Conservation (phyloP, 30 jellyfish, hydroid and myxozoan genomes). For the Turritopsis rubra region DNA sequence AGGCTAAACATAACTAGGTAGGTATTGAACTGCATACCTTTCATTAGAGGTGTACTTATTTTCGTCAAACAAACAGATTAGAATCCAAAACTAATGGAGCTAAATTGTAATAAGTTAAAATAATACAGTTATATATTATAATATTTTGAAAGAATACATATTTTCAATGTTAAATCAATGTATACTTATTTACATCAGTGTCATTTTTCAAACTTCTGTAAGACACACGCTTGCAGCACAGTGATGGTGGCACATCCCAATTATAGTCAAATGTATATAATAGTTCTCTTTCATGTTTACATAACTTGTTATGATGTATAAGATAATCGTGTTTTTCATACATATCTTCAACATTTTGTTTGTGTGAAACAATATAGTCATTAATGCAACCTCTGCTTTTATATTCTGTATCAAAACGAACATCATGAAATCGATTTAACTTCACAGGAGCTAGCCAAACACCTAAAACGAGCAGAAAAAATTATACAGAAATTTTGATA, state of each 20-base stretch:
- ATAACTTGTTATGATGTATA: slow-evolving; percentile 34
- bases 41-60: no score
- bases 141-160: not conserved
- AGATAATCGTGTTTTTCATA: slow-evolving; percentile 48
- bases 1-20: not conserved
- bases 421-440: slow-evolving; percentile 80
- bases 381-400: slow-evolving; percentile 86
- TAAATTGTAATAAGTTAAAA: not conserved
- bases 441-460: slow-evolving; percentile 88
- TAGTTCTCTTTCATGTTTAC: slow-evolving; percentile 37
- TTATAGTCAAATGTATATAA: slow-evolving; percentile 71
- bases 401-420: slow-evolving; percentile 84
- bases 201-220: not conserved
- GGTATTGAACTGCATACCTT: not conserved
- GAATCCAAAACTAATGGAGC: no score
- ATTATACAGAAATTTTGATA: not conserved
- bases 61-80: no score
- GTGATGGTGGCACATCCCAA: slow-evolving; percentile 81
- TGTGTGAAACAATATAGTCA: slow-evolving; percentile 66
- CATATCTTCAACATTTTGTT: slow-evolving; percentile 62
- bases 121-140: no score
- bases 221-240: slow-evolving; percentile 60
- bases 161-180: not conserved
- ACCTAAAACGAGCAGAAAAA: slow-evolving; percentile 30
- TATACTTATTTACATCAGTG: not conserved